Percentiles rank a stretch among this genome's conserved stretches.
Conservation (phyloP, 2,797 vertebrate species). For the Arrhamphus sclerolepis region DNA sequence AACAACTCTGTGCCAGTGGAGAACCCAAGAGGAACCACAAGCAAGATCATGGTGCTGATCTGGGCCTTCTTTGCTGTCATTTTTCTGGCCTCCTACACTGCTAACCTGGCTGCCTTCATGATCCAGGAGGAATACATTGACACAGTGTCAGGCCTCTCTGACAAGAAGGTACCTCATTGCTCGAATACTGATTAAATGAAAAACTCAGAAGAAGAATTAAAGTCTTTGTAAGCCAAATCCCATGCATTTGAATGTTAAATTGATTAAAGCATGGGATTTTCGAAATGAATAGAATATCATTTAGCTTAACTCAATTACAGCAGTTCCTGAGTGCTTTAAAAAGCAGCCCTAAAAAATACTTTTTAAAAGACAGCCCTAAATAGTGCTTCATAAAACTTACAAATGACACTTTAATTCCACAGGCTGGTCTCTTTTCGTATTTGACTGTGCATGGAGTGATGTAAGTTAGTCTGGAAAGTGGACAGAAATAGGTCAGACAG, state of each 20-base stretch:
- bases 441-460: constrained; percentile 52
- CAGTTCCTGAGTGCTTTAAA: constrained; percentile 49
- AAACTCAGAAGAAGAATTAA: constrained; percentile 58
- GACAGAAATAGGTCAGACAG: constrained; percentile 79
- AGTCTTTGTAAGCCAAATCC: constrained; percentile 61
- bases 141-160: constrained; percentile 94
- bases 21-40: constrained; percentile 94
- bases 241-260: constrained; percentile 64
- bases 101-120: constrained; percentile 97
- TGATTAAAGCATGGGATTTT: constrained; percentile 65
- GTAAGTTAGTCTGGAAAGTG: constrained; percentile 65
- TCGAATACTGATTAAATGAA: constrained; percentile 63
- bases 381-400: constrained; percentile 35
- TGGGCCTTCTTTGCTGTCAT: constrained; percentile 98
- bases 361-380: constrained; percentile 1
- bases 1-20: constrained; percentile 97
- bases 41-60: constrained; percentile 97
- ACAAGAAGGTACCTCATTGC: constrained; percentile 86
- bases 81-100: constrained; percentile 96
- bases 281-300: constrained; percentile 61
- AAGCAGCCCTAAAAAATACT: constrained; percentile 16
- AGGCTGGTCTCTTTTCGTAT: constrained; percentile 47
- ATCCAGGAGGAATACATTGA: constrained; percentile 97
- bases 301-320: constrained; percentile 56
- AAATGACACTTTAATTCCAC: constrained; percentile 54